Percentiles rank a stretch among this genome's conserved stretches.
Evolutionary conservation across 2,113 vertebrate species (phyloP).

Genomic region (Puntigrus tetrazona): DNA sequence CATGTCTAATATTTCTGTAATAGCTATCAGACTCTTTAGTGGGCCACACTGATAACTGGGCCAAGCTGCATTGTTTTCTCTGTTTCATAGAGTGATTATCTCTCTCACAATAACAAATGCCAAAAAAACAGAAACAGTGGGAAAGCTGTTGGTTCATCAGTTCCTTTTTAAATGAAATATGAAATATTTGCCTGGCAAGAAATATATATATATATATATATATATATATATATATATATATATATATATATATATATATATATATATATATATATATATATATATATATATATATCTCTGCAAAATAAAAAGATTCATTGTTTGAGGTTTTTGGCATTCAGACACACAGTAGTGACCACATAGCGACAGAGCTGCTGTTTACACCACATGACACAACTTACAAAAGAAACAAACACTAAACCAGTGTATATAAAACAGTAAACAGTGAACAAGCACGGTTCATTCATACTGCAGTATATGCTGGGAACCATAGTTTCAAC

Average conservation of each 20-base stretch:
- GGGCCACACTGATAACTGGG: background rate
- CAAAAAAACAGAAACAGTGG: background rate
- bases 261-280: too few relatives aligned
- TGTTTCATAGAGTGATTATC: background rate
- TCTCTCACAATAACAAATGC: background rate
- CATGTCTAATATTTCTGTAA: background rate
- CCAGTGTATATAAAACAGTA: background rate
- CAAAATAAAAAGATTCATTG: background rate
- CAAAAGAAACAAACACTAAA: background rate
- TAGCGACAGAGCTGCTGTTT: background rate
- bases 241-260: too few relatives aligned
- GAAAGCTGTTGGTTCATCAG: background rate
- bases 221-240: too few relatives aligned
- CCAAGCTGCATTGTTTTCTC: background rate
- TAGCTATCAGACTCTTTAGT: background rate
- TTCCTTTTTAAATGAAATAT: background rate
- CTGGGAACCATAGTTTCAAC: background rate
- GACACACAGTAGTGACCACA: background rate
- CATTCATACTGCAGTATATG: background rate
- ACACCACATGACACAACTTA: background rate
- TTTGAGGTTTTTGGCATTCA: background rate
- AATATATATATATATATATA: too few relatives aligned
- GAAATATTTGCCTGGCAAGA: background rate
- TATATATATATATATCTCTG: background rate
- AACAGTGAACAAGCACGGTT: background rate